Evolutionary conservation across 2,113 vertebrate species (phyloP).

Genomic region (Recurvirostra avosetta): DNA sequence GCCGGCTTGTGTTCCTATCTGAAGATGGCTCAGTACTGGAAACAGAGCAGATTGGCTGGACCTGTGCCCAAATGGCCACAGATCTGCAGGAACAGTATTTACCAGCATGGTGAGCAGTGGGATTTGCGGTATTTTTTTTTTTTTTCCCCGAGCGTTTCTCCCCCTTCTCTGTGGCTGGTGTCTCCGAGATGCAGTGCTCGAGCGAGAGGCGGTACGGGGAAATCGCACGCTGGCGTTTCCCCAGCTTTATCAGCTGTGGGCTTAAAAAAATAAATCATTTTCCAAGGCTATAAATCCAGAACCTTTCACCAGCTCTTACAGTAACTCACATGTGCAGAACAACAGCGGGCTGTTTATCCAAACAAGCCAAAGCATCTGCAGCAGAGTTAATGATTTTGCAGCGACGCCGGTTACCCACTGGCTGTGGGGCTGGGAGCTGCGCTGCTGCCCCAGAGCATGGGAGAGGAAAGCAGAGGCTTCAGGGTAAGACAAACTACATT

Average conservation of each 20-base stretch:
- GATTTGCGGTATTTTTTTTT: not conserved
- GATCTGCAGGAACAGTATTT: not conserved
- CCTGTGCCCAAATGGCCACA: not conserved
- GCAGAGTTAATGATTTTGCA: not conserved
- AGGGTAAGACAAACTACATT: not conserved
- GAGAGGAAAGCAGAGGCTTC: not conserved
- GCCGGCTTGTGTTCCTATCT: not conserved
- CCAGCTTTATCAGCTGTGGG: conserved; percentile 41
- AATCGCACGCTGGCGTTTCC: not conserved
- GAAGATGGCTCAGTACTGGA: not conserved
- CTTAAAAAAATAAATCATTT: conserved; percentile 42
- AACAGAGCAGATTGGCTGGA: not conserved
- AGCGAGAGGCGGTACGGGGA: not conserved
- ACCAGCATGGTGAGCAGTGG: not conserved
- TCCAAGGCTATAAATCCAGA: conserved; percentile 18
- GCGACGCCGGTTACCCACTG: fast-evolving
- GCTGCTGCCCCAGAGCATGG: not conserved
- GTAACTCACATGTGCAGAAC: conserved; percentile 22
- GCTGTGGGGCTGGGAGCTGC: not conserved
- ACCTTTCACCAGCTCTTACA: conserved; percentile 40
- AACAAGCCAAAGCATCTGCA: not conserved
- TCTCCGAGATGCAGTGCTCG: not conserved
- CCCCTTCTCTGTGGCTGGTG: fast-evolving
- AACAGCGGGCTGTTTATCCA: conserved; percentile 49
- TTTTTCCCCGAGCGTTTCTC: not conserved